Evolutionary conservation across 2,888 invertebrate species (phyloP).

Genomic region (Lordiphosa fenestrarum): DNA sequence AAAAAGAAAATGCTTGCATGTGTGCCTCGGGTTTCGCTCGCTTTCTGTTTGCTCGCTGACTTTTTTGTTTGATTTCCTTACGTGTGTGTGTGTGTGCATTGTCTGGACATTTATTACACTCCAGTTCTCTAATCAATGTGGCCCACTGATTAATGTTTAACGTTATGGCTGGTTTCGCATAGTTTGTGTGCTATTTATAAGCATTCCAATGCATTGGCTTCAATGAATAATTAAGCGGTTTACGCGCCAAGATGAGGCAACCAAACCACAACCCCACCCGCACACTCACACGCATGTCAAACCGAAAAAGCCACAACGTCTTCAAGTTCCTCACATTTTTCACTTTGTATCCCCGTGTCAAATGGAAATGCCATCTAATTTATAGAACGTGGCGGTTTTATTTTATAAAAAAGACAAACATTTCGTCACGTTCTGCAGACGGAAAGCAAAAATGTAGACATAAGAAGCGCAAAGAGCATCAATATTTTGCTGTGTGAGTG

Average conservation of each 20-base stretch:
- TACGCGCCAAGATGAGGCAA: constrained; percentile 36
- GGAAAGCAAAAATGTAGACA: constrained; percentile 15
- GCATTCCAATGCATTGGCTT: constrained; percentile 67
- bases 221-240: constrained; percentile 74
- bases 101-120: constrained; percentile 37
- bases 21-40: too few relatives aligned
- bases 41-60: background rate
- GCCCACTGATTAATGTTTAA: constrained; percentile 48
- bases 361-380: constrained; percentile 66
- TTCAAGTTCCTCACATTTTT: constrained; percentile 41
- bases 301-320: constrained; percentile 47
- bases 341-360: constrained; percentile 21
- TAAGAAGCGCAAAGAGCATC: constrained; percentile 49
- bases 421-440: constrained; percentile 59
- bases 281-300: constrained; percentile 9
- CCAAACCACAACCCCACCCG: constrained; percentile 35
- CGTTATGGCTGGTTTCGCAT: constrained; percentile 35
- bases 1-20: too few relatives aligned
- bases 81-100: constrained; percentile 5
- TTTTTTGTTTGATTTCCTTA: constrained; percentile 5
- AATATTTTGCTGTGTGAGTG: constrained; percentile 59
- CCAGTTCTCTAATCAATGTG: constrained; percentile 51
- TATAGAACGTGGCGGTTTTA: constrained; percentile 52
- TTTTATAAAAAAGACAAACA: constrained; percentile 44
- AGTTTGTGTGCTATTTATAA: constrained; percentile 55